A percentile compares a stretch with the other conserved stretches of the same genome.
Evolutionary conservation across 1,140 invertebrate species (phyloP).

Genomic region (Lycorma delicatula): DNA sequence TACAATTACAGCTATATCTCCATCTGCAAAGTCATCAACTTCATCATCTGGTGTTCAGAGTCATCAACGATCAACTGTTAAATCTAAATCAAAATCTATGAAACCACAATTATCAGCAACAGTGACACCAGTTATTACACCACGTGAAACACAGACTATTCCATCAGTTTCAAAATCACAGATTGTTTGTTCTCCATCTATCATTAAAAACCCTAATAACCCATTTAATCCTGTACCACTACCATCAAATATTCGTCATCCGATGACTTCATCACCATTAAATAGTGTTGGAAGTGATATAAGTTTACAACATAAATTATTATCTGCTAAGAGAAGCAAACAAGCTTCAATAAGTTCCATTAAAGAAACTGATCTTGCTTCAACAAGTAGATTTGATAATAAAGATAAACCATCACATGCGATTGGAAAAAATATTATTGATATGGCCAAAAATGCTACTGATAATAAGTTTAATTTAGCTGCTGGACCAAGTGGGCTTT

Average conservation of each 20-base stretch:
- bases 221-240: not conserved
- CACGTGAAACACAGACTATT: not conserved
- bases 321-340: slow-evolving; percentile 11
- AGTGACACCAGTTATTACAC: not conserved
- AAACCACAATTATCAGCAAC: too few species aligned
- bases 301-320: slow-evolving; percentile 14
- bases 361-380: not conserved
- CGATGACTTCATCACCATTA: not conserved
- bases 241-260: slow-evolving; percentile 2
- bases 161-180: not conserved
- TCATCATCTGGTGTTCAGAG: not conserved
- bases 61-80: not conserved
- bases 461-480: not conserved
- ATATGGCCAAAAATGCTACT: not conserved
- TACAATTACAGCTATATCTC: not conserved
- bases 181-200: not conserved
- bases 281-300: not conserved
- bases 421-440: not conserved
- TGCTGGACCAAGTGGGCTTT: not conserved
- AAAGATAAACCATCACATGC: not conserved
- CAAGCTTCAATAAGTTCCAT: not conserved
- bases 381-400: not conserved
- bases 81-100: too few species aligned
- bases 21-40: not conserved
- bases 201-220: not conserved